A percentile compares a stretch with the other conserved stretches of the same genome.
phyloP scores from a whole-genome alignment of 2,888 invertebrate genomes.

The Euplexia lucipara region DNA sequence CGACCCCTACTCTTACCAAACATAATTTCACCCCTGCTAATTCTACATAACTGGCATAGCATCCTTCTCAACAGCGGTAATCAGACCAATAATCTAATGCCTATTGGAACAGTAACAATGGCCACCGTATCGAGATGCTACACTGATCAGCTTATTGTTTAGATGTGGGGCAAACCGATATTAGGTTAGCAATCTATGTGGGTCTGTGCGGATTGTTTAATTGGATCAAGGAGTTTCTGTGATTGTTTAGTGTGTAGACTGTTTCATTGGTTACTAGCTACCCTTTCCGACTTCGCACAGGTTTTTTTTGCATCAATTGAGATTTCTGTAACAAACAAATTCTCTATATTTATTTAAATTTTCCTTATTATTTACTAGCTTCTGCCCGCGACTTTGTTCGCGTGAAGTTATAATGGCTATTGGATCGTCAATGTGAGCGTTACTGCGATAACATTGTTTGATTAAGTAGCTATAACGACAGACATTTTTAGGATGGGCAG shows the following conservation, averaged over 20 bases:
- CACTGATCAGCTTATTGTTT: constrained; percentile 43
- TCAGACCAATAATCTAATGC: constrained; percentile 43
- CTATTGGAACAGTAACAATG: constrained; percentile 43
- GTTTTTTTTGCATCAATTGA: too few species aligned
- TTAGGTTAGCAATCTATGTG: constrained; percentile 21
- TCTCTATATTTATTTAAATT: too few species aligned
- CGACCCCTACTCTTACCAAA: too few species aligned
- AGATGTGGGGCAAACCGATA: constrained; percentile 48
- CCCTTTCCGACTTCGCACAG: too few species aligned
- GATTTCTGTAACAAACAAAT: too few species aligned
- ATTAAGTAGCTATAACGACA: not conserved
- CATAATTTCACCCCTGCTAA: constrained; percentile 5
- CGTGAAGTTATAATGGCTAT: constrained; percentile 51
- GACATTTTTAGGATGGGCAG: not conserved
- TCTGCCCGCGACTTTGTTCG: too few species aligned
- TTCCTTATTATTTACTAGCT: too few species aligned
- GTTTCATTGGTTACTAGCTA: not conserved
- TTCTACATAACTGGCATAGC: not conserved
- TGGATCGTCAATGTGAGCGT: constrained; percentile 29
- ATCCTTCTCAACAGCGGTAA: constrained; percentile 14
- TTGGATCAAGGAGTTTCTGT: constrained; percentile 16
- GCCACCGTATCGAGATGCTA: constrained; percentile 50
- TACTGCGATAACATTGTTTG: constrained; percentile 17
- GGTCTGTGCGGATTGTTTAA: constrained; percentile 7
- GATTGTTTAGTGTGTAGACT: not conserved